Percentiles rank a stretch among this genome's conserved stretches.
Evolutionary conservation across 2,888 invertebrate genomes (phyloP).

Genomic region (Cheilosia grossa): DNA sequence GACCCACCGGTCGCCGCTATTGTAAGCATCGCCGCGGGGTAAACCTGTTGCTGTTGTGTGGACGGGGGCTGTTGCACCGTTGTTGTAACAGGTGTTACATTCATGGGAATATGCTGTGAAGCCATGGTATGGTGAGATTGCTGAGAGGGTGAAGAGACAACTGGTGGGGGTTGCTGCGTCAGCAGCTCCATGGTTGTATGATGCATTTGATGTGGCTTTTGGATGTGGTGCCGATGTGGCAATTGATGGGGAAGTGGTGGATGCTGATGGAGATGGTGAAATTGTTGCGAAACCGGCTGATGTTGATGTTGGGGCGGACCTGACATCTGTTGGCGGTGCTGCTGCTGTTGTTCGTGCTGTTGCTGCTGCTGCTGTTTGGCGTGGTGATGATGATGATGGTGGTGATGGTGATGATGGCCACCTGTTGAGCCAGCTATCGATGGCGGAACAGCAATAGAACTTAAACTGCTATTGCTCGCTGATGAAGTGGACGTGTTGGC

Average conservation of each 20-base stretch:
- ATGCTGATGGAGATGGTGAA: conserved; percentile 76
- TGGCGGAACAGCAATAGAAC: conserved; percentile 44
- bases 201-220: conserved; percentile 58
- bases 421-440: conserved; percentile 34
- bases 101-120: conserved; percentile 63
- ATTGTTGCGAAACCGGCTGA: conserved; percentile 64
- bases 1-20: conserved; percentile 76
- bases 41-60: conserved; percentile 70
- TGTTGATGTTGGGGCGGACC: conserved; percentile 60
- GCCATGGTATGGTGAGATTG: conserved; percentile 65
- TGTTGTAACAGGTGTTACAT: conserved; percentile 65
- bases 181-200: conserved; percentile 61
- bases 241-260: conserved; percentile 60
- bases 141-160: conserved; percentile 53
- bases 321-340: conserved; percentile 64
- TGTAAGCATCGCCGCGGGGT: conserved; percentile 76
- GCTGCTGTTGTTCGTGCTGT: conserved; percentile 63
- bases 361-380: conserved; percentile 78
- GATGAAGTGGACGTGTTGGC: conserved; percentile 67
- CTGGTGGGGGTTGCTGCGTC: conserved; percentile 74
- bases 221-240: conserved; percentile 70
- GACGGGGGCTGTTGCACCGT: conserved; percentile 74
- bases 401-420: conserved; percentile 75
- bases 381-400: conserved; percentile 71
- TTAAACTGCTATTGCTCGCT: conserved; percentile 63